These are phyloP conservation scores for Prosopocoilus inquinatus DNA, from an alignment of 2,888 invertebrate species.

Conservation along the genomic window DNA sequence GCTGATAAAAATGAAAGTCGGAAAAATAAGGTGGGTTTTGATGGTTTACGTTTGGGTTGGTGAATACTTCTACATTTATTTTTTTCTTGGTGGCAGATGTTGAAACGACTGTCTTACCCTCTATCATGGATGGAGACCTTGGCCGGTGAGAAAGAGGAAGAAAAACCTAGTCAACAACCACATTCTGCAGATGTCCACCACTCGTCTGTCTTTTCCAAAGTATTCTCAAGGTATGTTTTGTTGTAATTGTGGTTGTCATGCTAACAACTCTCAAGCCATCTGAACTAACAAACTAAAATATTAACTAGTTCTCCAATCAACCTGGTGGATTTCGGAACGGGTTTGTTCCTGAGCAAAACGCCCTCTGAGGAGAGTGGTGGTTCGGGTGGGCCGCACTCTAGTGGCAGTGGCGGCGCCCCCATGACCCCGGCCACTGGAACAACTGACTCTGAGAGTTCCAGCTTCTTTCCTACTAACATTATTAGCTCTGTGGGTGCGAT, in stretches of 20 bases:
- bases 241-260: conserved; percentile 21
- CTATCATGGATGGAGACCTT: conserved; percentile 89
- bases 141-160: conserved; percentile 68
- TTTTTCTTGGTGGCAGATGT: conserved; percentile 63
- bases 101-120: conserved; percentile 88
- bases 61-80: not conserved
- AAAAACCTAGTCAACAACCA: conserved; percentile 49
- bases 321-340: conserved; percentile 94
- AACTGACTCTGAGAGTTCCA: conserved; percentile 57
- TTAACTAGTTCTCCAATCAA: conserved; percentile 80
- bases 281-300: conserved; percentile 8
- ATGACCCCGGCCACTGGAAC: conserved; percentile 61
- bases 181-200: conserved; percentile 57
- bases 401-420: conserved; percentile 56
- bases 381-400: conserved; percentile 50
- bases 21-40: conserved; percentile 66
- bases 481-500: conserved; percentile 48
- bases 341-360: conserved; percentile 88
- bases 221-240: conserved; percentile 75
- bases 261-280: conserved; percentile 21
- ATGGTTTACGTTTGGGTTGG: not conserved
- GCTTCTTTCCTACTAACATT: conserved; percentile 50
- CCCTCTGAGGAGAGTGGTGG: conserved; percentile 85
- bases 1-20: conserved; percentile 61
- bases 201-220: conserved; percentile 83